Evolutionary conservation across 1,140 invertebrate genomes (phyloP), one percentile per base, ranked within the genome.

Genomic region (Sycophaga agraensis): DNA sequence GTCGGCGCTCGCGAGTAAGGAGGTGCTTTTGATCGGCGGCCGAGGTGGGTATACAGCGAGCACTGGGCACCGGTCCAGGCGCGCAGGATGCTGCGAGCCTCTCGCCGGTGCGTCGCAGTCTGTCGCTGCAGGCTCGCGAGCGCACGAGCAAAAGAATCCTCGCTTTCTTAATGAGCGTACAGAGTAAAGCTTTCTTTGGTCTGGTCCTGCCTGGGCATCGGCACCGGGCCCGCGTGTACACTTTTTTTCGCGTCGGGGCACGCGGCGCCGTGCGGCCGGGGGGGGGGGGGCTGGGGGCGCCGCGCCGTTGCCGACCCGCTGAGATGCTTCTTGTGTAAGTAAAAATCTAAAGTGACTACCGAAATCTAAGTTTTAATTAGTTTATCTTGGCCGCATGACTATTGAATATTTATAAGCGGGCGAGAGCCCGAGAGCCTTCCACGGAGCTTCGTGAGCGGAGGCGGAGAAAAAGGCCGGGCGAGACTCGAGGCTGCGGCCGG

Each of bases 281-380:
- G n/a, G n/a, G n/a, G n/a, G n/a, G n/a, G n/a, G n/a, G n/a, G n/a
- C n/a, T n/a, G n/a, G n/a, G n/a, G n/a, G n/a, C n/a, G n/a, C n/a
- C n/a, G 31, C 66, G 66, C 64, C 64, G 66, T 68, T 70, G 63
- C 70, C 63, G 9, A 70, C 72, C 68, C 68, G 73, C 71, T 81
- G 79, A 81, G 80, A 81, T 81, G 78, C 78, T 80, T 81, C 77
- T 78, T 81, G 78, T 81, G 79, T 81, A 80, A 81, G 79, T 80
- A 81, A 81, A 81, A 81, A 80, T 81, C 77, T 80, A 81, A 81
- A 81, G 78, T 80, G 77, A 80, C 78, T 81, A 80, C 78, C 78
- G 75, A 81, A 77, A 80, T 81, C 79, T 80, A 81, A 81, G 79
- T 81, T 81, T 81, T 81, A 81, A 81, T 81, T 81, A 81, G 79